Evolutionary conservation across 2,888 invertebrate species (phyloP).

Genomic region (Drosophila basisetae): DNA sequence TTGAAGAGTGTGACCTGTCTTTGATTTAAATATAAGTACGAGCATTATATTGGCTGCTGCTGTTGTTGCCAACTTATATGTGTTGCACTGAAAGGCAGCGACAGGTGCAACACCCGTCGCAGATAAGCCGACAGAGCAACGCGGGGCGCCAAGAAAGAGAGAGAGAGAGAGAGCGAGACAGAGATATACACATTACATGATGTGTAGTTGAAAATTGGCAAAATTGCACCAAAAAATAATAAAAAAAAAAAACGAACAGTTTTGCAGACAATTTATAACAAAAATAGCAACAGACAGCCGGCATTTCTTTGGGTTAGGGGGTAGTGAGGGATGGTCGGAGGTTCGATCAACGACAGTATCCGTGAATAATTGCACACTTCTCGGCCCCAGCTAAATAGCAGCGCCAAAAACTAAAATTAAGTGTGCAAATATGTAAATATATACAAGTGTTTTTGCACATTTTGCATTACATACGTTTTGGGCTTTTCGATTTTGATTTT

Average conservation of each 20-base stretch:
- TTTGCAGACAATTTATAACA: conserved; percentile 71
- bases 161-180: neutral
- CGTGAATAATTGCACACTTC: conserved; percentile 75
- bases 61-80: conserved; percentile 7
- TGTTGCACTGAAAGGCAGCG: conserved; percentile 52
- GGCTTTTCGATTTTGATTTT: conserved; percentile 36
- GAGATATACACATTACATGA: conserved; percentile 67
- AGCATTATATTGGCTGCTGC: conserved; percentile 1
- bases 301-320: conserved; percentile 15
- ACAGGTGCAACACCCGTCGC: conserved; percentile 60
- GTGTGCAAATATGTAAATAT: conserved; percentile 37
- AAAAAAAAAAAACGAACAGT: conserved; percentile 18
- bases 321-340: neutral
- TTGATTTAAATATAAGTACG: conserved; percentile 29
- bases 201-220: conserved; percentile 77
- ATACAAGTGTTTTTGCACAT: conserved; percentile 31
- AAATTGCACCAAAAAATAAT: conserved; percentile 28
- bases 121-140: conserved; percentile 62
- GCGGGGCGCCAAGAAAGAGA: conserved; percentile 29
- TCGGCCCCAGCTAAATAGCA: conserved; percentile 31
- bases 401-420: conserved; percentile 47
- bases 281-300: conserved; percentile 54
- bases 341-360: conserved; percentile 49
- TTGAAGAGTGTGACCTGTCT: conserved; percentile 39
- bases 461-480: conserved; percentile 25